phyloP scores from a whole-genome alignment of 2,888 invertebrate species.

The Pocota personata region DNA sequence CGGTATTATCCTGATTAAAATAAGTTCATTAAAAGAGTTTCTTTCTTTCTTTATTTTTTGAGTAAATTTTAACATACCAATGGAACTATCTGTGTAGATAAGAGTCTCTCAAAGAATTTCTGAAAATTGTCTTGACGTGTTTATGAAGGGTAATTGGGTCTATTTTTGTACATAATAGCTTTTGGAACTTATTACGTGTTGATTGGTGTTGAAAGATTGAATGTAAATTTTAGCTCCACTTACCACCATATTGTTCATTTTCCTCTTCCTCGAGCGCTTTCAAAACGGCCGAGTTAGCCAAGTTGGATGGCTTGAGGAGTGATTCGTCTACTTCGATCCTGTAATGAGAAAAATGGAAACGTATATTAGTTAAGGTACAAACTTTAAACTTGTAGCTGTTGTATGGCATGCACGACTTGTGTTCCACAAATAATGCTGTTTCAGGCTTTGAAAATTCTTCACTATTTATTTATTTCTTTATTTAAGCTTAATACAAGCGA shows the following conservation, averaged over 20 bases:
- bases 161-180: neutral
- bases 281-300: slow-evolving; percentile 93
- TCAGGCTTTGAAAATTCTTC: no score
- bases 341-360: slow-evolving; percentile 80
- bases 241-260: slow-evolving; percentile 85
- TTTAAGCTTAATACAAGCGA: no score
- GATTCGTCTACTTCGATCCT: slow-evolving; percentile 92
- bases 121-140: neutral
- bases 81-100: neutral
- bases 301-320: slow-evolving; percentile 88
- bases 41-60: neutral
- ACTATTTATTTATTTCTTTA: no score
- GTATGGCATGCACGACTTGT: no score
- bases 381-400: no score
- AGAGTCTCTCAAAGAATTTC: neutral
- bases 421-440: no score
- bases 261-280: slow-evolving; percentile 94
- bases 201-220: neutral
- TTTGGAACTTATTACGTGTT: neutral
- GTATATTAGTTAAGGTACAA: no score
- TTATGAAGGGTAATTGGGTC: neutral
- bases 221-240: slow-evolving; percentile 82
- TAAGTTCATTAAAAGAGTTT: slow-evolving; percentile 19
- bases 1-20: slow-evolving; percentile 17
- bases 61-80: neutral